Evolutionary conservation across 1,140 invertebrate genomes (phyloP), one percentile per base, ranked within the genome.

Genomic region (Sarcophaga bullata): DNA sequence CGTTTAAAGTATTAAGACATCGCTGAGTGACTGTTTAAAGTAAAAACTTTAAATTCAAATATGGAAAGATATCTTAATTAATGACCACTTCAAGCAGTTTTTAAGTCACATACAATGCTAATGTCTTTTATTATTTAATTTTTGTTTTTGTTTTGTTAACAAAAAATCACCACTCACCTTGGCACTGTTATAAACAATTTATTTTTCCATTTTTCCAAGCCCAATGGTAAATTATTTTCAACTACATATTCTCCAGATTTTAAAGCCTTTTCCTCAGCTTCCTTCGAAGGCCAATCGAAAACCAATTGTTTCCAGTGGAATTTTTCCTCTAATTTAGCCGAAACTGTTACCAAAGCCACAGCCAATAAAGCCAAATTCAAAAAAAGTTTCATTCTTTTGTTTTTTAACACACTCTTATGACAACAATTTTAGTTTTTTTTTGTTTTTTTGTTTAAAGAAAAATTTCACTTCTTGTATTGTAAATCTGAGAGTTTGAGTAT

Each of bases 111-210:
- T 37, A 37, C 25, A 37, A 37, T 37, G 25, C 25, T 37, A 37
- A 37, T 37, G 25, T 37, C 25, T 37, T 37, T 37, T 37, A 37
- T 37, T 37, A 37, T 37, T 37, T 37, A 2, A 4, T 37, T 37
- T 37, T 37, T 1, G 1, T 37, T 37, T 37, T 58, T 58, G 6
- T 58, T n/a, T 58, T n/a, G 6, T 58, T 58, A n/a, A 25, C n/a
- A 0, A 9, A 68, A 68, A 68, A 68, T 80, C 48, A 62, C n/a
- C 52, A 82, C 83, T 87, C 89, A 92, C 91, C 91, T 92, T 81
- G 95, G 94, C 8, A 95, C 92, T 4, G 95, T 95, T 78, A 96
- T 90, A 86, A 96, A 95, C 68, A 96, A 85, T 91, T 95, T 95
- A 87, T 96, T 93, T 81, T 93, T 91, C 94, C 94, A 96, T 50